Evolutionary conservation across 2,888 invertebrate species (phyloP).

Genomic region (Andrena praecox): DNA sequence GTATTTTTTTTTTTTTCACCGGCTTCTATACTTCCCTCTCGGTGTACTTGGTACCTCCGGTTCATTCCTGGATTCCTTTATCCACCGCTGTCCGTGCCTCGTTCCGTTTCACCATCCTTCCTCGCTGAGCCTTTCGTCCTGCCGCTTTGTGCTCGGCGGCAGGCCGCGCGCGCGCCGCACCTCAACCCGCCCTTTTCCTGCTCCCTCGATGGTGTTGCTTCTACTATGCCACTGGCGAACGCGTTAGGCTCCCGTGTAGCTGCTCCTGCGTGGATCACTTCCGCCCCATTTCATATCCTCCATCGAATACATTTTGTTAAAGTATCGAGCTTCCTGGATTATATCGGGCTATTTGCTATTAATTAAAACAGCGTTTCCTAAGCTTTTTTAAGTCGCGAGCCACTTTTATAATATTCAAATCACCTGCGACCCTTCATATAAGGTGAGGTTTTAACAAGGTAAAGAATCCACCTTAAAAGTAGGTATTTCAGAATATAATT

Average conservation of each 20-base stretch:
- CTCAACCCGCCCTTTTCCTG: conserved; percentile 36
- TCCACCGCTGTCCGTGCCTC: conserved; percentile 53
- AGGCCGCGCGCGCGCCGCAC: conserved; percentile 29
- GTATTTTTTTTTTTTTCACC: conserved; percentile 63
- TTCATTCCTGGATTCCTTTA: conserved; percentile 57
- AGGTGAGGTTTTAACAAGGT: too few relatives aligned
- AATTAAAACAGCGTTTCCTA: background rate
- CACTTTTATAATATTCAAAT: too few relatives aligned
- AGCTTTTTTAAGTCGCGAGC: too few relatives aligned
- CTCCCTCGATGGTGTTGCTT: conserved; percentile 30
- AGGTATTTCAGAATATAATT: too few relatives aligned
- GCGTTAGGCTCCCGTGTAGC: conserved; percentile 9
- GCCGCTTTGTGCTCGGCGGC: conserved; percentile 47
- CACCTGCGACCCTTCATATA: too few relatives aligned
- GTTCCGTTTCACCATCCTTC: conserved; percentile 52
- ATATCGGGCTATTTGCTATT: background rate
- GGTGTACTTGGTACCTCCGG: conserved; percentile 32
- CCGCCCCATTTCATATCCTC: background rate
- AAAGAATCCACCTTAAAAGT: too few relatives aligned
- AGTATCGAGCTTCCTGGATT: conserved; percentile 2
- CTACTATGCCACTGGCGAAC: background rate
- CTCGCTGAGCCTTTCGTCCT: conserved; percentile 50
- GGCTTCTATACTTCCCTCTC: conserved; percentile 61
- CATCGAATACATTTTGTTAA: background rate
- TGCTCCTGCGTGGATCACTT: conserved; percentile 3